A percentile compares a stretch with the other conserved stretches of the same genome.
Conservation (phyloP, 2,888 invertebrate species). For the Eristalinus sepulchralis region DNA sequence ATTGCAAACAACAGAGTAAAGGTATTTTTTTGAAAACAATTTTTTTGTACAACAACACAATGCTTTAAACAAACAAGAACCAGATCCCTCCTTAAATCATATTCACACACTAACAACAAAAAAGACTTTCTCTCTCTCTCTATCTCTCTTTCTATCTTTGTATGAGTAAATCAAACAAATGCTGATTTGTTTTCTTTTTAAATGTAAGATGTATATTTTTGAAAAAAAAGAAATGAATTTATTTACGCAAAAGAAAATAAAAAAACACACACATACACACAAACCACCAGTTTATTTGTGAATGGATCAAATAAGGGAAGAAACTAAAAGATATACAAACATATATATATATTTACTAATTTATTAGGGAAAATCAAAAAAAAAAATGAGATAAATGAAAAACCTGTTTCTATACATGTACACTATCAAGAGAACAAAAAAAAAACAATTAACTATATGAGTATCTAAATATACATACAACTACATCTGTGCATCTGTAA, state of each 20-base stretch:
- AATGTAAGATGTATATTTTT: slow-evolving; percentile 46
- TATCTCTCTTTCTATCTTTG: no score
- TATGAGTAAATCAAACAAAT: neutral
- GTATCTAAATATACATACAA: slow-evolving; percentile 20
- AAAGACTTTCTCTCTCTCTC: neutral
- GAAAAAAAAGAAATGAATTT: slow-evolving; percentile 12
- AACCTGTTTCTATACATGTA: slow-evolving; percentile 65
- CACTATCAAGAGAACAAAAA: slow-evolving; percentile 49
- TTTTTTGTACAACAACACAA: slow-evolving; percentile 27
- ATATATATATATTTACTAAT: slow-evolving; percentile 31
- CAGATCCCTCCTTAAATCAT: slow-evolving; percentile 63
- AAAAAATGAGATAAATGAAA: slow-evolving; percentile 23
- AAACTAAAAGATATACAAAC: slow-evolving; percentile 2
- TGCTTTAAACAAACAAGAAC: slow-evolving; percentile 43
- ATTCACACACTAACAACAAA: slow-evolving; percentile 24
- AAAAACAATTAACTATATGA: slow-evolving; percentile 14
- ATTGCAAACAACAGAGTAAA: slow-evolving; percentile 4
- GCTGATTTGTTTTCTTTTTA: neutral
- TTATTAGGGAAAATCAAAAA: slow-evolving; percentile 35
- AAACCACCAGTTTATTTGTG: slow-evolving; percentile 34
- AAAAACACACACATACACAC: slow-evolving; percentile 15
- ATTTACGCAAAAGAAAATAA: slow-evolving; percentile 15
- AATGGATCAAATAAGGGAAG: slow-evolving; percentile 50
- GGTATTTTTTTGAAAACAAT: slow-evolving; percentile 16
- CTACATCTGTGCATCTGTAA: slow-evolving; percentile 16